Percentiles rank a stretch among this genome's conserved stretches.
These are phyloP conservation scores for Cyprinodon brontotheroides DNA, from an alignment of 2,113 vertebrate species.

Conservation along the genomic window DNA sequence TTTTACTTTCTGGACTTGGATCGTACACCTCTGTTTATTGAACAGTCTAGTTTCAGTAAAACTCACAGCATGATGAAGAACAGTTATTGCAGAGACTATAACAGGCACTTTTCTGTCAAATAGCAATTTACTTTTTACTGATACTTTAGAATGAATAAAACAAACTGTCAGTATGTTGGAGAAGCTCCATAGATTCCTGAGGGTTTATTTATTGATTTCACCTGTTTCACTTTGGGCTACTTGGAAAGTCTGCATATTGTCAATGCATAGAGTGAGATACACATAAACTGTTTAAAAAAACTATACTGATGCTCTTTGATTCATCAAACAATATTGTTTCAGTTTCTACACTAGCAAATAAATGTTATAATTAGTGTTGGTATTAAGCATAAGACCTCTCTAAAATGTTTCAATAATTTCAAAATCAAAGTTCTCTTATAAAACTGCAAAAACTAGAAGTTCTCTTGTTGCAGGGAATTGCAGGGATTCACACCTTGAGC, in stretches of 20 bases:
- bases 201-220: slow-evolving; percentile 19
- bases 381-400: too few species aligned
- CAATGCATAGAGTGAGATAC: background rate
- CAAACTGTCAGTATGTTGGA: background rate
- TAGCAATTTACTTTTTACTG: background rate
- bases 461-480: background rate
- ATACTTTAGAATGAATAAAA: background rate
- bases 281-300: background rate
- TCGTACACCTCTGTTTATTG: too few species aligned
- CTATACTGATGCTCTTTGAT: background rate
- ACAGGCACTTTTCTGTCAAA: background rate
- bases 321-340: background rate
- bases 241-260: slow-evolving; percentile 15
- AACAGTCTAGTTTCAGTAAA: background rate
- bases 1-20: too few species aligned
- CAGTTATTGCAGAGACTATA: background rate
- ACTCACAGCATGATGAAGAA: background rate
- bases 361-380: background rate
- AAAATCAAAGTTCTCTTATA: too few species aligned
- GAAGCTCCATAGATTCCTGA: background rate
- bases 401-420: too few species aligned
- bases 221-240: slow-evolving; percentile 37
- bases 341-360: background rate
- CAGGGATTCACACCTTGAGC: background rate
- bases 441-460: background rate